Conservation (phyloP, 1,140 invertebrate genomes). For the Venustaconcha ellipsiformis region DNA sequence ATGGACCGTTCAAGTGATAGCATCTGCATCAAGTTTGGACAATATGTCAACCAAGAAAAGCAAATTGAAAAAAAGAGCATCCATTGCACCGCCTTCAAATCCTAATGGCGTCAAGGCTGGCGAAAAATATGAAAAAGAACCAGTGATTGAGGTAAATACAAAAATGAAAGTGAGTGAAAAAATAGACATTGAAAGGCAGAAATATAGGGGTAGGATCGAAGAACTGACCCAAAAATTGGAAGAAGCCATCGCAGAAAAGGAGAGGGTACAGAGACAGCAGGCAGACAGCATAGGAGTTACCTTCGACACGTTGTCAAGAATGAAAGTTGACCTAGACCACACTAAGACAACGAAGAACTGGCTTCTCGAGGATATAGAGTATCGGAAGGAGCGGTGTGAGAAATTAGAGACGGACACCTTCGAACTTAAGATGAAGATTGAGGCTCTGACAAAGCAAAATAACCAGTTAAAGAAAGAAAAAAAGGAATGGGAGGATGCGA, state of each 20-base stretch:
- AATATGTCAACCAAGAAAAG: no score
- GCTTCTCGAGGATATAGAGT: slow-evolving; percentile 34
- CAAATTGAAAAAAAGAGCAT: no score
- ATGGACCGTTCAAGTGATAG: no score
- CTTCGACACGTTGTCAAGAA: slow-evolving; percentile 31
- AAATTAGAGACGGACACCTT: slow-evolving; percentile 34
- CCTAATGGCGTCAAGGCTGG: no score
- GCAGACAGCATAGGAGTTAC: slow-evolving; percentile 28
- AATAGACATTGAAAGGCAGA: slow-evolving; percentile 13
- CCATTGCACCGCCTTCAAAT: no score
- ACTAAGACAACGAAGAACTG: slow-evolving; percentile 33
- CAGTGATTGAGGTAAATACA: slow-evolving; percentile 23
- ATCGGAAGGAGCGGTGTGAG: slow-evolving; percentile 26
- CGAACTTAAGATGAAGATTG: slow-evolving; percentile 42
- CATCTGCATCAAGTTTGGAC: no score
- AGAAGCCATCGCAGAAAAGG: slow-evolving; percentile 34
- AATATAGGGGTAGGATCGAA: slow-evolving; percentile 28
- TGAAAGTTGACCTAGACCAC: slow-evolving; percentile 37
- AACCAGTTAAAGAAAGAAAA: slow-evolving; percentile 31
- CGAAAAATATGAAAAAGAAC: background rate
- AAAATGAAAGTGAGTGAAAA: slow-evolving; percentile 31
- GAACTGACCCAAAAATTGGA: slow-evolving; percentile 33
- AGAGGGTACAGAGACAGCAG: slow-evolving; percentile 27
- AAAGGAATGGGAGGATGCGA: slow-evolving; percentile 18
- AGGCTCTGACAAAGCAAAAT: slow-evolving; percentile 32